Conservation (phyloP, 2,113 vertebrate genomes). For the Corydoras maculifer region DNA sequence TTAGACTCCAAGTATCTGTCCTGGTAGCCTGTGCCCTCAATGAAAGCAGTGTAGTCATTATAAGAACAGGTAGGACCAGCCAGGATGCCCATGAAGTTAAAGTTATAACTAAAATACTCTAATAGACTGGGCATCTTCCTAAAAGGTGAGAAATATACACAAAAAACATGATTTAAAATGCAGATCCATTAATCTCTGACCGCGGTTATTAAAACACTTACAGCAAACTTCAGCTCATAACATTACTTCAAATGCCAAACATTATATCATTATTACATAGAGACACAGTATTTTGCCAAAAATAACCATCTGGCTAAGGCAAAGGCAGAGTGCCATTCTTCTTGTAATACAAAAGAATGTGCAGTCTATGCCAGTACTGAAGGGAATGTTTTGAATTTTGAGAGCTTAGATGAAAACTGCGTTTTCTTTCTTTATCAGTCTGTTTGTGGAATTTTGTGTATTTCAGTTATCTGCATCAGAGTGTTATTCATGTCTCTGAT, state of each 20-base stretch:
- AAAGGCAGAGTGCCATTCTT: not conserved
- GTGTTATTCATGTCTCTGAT: too few relatives aligned
- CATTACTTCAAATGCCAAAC: too few relatives aligned
- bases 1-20: conserved; percentile 70
- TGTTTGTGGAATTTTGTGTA: too few relatives aligned
- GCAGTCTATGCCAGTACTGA: not conserved
- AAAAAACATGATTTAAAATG: conserved; percentile 32
- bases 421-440: too few relatives aligned
- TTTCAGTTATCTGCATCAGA: too few relatives aligned
- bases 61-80: conserved; percentile 94
- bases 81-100: conserved; percentile 98
- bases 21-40: conserved; percentile 82
- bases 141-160: conserved; percentile 35
- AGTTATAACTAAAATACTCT: conserved; percentile 96
- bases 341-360: not conserved
- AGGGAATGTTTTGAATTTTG: not conserved
- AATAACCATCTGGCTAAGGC: not conserved
- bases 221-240: not conserved
- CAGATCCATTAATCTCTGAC: conserved; percentile 2
- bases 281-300: not conserved
- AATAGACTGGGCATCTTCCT: conserved; percentile 94
- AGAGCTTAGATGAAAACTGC: not conserved
- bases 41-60: conserved; percentile 95
- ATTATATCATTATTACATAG: too few relatives aligned
- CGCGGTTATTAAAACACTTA: not conserved